Base-by-base conservation (phyloP, 2,797 vertebrate species). In the Microhierax caerulescens region DNA sequence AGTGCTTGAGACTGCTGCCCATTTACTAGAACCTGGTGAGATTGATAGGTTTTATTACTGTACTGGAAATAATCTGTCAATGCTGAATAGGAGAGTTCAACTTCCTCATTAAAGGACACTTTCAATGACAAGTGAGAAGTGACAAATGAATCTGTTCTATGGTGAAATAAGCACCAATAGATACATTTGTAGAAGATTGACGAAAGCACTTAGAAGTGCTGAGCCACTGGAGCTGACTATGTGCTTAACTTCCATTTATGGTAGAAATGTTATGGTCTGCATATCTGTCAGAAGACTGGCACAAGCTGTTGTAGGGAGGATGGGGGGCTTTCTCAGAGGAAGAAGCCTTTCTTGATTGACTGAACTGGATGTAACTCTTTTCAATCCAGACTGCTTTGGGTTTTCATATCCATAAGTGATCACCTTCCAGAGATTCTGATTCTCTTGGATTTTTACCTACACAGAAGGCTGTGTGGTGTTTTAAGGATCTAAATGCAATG, bases 351-450 rank as follows among this genome's bases (percentile, higher is more conserved):
- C 50, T 79, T 61, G 6, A 9, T 54, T 48, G 45, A 51, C 37
- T 13, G 47, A 68, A 34, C 19, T 75, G 61, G 27, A 41, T 93
- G 28, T 68, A 68, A 19, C 39, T 63, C 45, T 69, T 41, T 65
- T 41, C 41, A 59, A 70, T 64, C 11, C 6, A 57, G 48, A 22
- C 63, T 89, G 27, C 11, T 51, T 68, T 56, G 78, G 8, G 3
- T 39, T 54, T 69, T 65, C 0, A 0, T 91, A 30, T 37, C 10
- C 3, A 1, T 65, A 76, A 63, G 39, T 34, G 1, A 67, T 54
- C 15, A 63, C 4, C n/a, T 95, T 79, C 12, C 7, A 54, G 36
- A 6, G 48, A 6, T 76, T 69, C 57, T 51, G 28, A 30, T 86
- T 84, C 8, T 80, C 60, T 47, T 43, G 23, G 32, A 22, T 51